Conservation (phyloP, 1,140 invertebrate genomes). For the Cyphomyrmex costatus region DNA sequence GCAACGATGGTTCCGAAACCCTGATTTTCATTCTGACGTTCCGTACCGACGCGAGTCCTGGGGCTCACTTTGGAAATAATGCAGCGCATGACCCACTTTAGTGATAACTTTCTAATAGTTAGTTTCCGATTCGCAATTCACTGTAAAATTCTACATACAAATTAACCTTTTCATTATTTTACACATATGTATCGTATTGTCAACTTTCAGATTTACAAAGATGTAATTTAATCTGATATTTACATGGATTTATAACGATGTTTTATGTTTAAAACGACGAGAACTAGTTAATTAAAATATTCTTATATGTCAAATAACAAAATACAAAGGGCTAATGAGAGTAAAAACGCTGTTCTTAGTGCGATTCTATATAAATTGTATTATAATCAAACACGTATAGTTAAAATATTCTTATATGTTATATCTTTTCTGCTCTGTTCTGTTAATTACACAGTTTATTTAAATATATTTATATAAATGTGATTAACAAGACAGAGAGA, state of each 20-base stretch:
- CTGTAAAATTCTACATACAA: slow-evolving; percentile 6
- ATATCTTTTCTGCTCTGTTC: no score
- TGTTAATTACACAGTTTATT: no score
- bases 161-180: slow-evolving; percentile 1
- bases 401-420: neutral
- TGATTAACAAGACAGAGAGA: no score
- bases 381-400: no score
- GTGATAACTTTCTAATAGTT: slow-evolving; percentile 8
- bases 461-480: no score
- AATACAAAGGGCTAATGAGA: no score
- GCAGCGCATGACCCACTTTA: neutral
- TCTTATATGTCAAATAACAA: neutral
- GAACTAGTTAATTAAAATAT: neutral
- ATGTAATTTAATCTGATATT: slow-evolving; percentile 25
- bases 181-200: neutral
- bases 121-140: neutral
- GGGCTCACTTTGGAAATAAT: slow-evolving; percentile 1
- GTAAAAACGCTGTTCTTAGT: no score
- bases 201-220: neutral
- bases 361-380: no score
- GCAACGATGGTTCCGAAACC: slow-evolving; percentile 3
- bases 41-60: neutral
- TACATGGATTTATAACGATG: neutral
- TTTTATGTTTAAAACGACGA: neutral
- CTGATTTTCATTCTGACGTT: slow-evolving; percentile 45